Evolutionary conservation across 1,140 invertebrate genomes (phyloP).

Genomic region (Calephelis virginiensis): DNA sequence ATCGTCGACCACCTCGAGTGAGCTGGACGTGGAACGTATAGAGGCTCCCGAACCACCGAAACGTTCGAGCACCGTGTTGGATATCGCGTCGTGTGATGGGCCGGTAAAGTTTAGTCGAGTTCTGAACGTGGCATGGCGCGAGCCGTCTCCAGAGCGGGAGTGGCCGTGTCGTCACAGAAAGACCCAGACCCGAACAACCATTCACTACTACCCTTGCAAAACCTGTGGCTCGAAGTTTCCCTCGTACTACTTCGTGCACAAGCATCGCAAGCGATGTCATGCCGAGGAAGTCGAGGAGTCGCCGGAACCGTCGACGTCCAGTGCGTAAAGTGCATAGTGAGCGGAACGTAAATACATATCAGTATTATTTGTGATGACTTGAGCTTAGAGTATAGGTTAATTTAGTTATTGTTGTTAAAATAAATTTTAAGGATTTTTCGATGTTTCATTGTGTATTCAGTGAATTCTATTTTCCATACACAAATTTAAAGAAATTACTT

Average conservation of each 20-base stretch:
- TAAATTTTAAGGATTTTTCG: conserved; percentile 48
- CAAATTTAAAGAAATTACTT: not conserved
- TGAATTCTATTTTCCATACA: not conserved
- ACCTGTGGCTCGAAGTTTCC: conserved; percentile 95
- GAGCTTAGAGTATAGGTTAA: conserved; percentile 51
- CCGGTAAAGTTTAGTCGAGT: conserved; percentile 86
- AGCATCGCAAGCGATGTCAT: conserved; percentile 92
- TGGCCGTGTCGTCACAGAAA: conserved; percentile 74
- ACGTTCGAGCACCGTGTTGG: conserved; percentile 78
- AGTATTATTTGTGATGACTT: conserved; percentile 40
- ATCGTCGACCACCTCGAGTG: conserved; percentile 50
- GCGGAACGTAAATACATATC: conserved; percentile 36
- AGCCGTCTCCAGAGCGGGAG: conserved; percentile 69
- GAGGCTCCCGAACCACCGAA: conserved; percentile 47
- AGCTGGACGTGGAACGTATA: conserved; percentile 58
- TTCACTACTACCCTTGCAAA: conserved; percentile 95
- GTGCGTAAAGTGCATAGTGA: conserved; percentile 23
- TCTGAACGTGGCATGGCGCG: conserved; percentile 59
- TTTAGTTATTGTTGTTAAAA: conserved; percentile 57
- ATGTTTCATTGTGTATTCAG: conserved; percentile 26
- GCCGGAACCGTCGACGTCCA: conserved; percentile 58
- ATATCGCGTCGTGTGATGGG: conserved; percentile 92
- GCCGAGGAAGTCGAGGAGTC: conserved; percentile 78
- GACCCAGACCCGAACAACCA: conserved; percentile 83
- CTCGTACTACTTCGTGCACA: conserved; percentile 95